Conservation (phyloP, 1,140 invertebrate species). For the Saccostrea cuccullata region DNA sequence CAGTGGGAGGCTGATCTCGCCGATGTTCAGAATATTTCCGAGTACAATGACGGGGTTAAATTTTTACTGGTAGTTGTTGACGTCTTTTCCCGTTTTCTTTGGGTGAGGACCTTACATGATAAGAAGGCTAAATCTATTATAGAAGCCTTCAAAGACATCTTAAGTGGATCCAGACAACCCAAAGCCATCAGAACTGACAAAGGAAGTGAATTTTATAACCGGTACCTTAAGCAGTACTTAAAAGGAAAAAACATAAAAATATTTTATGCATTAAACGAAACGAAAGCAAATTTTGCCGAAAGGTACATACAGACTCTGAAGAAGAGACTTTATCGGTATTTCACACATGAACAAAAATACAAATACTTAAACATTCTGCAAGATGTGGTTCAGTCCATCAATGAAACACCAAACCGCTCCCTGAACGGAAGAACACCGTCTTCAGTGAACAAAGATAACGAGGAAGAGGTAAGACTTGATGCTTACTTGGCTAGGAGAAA, state of each 20-base stretch:
- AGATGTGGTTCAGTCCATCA: constrained; percentile 17
- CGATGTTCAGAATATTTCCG: constrained; percentile 23
- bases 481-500: constrained; percentile 11
- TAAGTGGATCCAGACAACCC: constrained; percentile 21
- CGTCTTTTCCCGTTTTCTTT: constrained; percentile 51
- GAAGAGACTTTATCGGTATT: constrained; percentile 20
- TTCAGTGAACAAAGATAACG: constrained; percentile 30
- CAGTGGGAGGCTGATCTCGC: constrained; percentile 48
- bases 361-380: constrained; percentile 31
- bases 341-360: constrained; percentile 9
- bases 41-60: constrained; percentile 31
- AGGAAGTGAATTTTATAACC: constrained; percentile 39
- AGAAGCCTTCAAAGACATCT: constrained; percentile 37
- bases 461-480: constrained; percentile 34
- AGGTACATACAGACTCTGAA: constrained; percentile 38
- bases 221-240: not conserved
- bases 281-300: constrained; percentile 40
- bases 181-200: constrained; percentile 25
- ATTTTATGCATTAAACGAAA: constrained; percentile 39
- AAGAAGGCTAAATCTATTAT: constrained; percentile 49
- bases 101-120: constrained; percentile 49
- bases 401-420: constrained; percentile 6
- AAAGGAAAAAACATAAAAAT: not conserved
- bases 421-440: constrained; percentile 27
- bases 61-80: constrained; percentile 47